These are phyloP conservation scores for Speoplatyrhinus poulsoni DNA, from an alignment of 2,113 vertebrate genomes.

Conservation along the genomic window DNA sequence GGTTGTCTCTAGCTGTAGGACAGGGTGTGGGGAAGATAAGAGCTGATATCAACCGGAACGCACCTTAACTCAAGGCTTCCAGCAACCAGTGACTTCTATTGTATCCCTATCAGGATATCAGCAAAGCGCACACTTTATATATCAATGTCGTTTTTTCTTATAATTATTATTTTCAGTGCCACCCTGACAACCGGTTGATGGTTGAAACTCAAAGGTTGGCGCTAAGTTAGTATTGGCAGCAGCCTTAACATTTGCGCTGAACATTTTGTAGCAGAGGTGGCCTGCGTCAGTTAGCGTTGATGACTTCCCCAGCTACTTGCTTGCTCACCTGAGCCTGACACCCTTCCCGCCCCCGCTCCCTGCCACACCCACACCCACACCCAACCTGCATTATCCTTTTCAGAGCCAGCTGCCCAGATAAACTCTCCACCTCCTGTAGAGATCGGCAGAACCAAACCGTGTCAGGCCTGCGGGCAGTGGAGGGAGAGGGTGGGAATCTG, in stretches of 20 bases:
- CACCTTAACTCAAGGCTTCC: slow-evolving; percentile 18
- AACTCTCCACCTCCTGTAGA: slow-evolving; percentile 57
- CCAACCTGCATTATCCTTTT: slow-evolving; percentile 55
- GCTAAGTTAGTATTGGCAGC: slow-evolving; percentile 19
- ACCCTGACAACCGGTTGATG: not conserved
- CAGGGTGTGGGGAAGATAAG: slow-evolving; percentile 28
- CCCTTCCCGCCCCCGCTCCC: slow-evolving; percentile 15
- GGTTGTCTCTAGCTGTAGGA: not conserved
- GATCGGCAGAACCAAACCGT: slow-evolving; percentile 37
- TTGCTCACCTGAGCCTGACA: slow-evolving; percentile 47
- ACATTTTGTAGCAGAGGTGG: slow-evolving; percentile 33
- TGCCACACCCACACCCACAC: not conserved
- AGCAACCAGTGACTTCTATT: slow-evolving; percentile 30
- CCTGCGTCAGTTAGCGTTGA: slow-evolving; percentile 47
- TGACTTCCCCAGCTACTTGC: slow-evolving; percentile 54
- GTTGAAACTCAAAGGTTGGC: not conserved
- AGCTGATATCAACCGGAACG: slow-evolving; percentile 18
- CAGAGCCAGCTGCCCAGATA: slow-evolving; percentile 57
- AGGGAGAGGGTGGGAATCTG: not conserved
- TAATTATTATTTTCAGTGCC: slow-evolving; percentile 4
- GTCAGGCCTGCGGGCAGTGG: not conserved
- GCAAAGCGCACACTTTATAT: slow-evolving; percentile 11
- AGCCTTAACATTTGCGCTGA: not conserved
- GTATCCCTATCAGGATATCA: slow-evolving; percentile 46
- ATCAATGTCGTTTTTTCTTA: not conserved